Evolutionary conservation across 2,113 vertebrate genomes (phyloP), one percentile per base, ranked within the genome.

Genomic region (Hydropotes inermis): DNA sequence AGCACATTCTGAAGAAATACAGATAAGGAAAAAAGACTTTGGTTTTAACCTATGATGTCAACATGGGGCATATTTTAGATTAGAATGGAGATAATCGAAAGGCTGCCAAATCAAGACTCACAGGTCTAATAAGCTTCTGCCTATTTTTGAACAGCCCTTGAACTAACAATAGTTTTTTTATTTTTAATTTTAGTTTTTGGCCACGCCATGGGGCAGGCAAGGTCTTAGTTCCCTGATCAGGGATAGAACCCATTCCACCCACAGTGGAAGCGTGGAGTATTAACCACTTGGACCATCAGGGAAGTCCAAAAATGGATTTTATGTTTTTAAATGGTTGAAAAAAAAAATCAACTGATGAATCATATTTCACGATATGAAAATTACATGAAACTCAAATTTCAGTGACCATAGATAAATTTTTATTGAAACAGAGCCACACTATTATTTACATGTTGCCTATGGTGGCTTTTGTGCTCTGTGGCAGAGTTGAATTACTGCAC

Each of bases 371-470:
- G 57, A 61, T 57, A 14, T 61, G 87, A 45, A 61, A 50, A 4
- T 39, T 12, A 57, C 78, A 58, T 30, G 79, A 52, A 82, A 61
- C 50, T 85, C 12, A 19, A 13, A 61, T 27, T 9, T 36, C 58
- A 11, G 30, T 16, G 47, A 16, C 25, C 7, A 0, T 81, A 39
- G 27, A 23, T 25, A 33, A 25, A 36, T 54, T 15, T 50, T 55
- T 13, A 16, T 1, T 47, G 81, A 45, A 52, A 39, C 47, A 23
- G 6, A 39, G 67, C 36, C 23, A 28, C 43, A 1, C 2, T 15
- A 0, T 19, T 36, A 33, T 10, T 36, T 58, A 12, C 17, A 2
- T 16, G 6, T 10, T 6, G 10, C n/a, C 57, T 8, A 0, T 19
- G 89, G 52, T 47, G 28, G n/a, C 36, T 58, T 54, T 16, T 25